Evolutionary conservation across 2,113 vertebrate species (phyloP), one percentile per base, ranked within the genome.

Genomic region (Struthio camelus): DNA sequence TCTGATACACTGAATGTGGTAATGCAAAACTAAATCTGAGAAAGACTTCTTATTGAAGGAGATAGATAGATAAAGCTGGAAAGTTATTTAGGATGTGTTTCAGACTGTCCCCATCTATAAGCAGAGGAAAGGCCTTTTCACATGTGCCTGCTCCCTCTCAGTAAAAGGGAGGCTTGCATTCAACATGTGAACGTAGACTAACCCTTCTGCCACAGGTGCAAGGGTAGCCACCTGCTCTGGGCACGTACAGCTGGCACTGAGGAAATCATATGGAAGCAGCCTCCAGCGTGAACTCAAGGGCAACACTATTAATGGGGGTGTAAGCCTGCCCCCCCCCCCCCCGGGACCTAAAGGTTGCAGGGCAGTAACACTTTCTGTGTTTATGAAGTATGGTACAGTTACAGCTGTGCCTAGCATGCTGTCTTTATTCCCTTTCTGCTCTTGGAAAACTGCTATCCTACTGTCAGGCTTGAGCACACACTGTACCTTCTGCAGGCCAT

Each of bases 101-200:
- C 67, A 40, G 58, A 30, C 56, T 8, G 9, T 3, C 34, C 54
- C 38, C 42, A 34, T 61, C 32, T 22, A 1, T 3, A 11, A 17
- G 25, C 8, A 14, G 46, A 34, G 10, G 28, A 34, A 36, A 58
- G 24, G 30, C 24, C 10, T 42, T 54, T 11, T 2, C 1, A 1
- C 0, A 3, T 10, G 20, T 19, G 13, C 40, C 51, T 10, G 14
- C 34, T 59, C 11, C 17, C 23, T 3, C 19, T 8, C 51, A 1
- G 0, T 10, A 28, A 38, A 61, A 32, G 8, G 3, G 17, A 44
- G 54, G 25, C 16, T 10, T 2, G 10, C 5, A 1, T 25, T n/a
- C 8, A 16, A 66, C 27, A 2, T 0, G 2, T 3, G 22, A 15
- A 9, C 1, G 1, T 2, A 6, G 2, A 23, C 75, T 10, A 6